Conservation (phyloP, 2,113 vertebrate genomes). For the Nicator chloris region DNA sequence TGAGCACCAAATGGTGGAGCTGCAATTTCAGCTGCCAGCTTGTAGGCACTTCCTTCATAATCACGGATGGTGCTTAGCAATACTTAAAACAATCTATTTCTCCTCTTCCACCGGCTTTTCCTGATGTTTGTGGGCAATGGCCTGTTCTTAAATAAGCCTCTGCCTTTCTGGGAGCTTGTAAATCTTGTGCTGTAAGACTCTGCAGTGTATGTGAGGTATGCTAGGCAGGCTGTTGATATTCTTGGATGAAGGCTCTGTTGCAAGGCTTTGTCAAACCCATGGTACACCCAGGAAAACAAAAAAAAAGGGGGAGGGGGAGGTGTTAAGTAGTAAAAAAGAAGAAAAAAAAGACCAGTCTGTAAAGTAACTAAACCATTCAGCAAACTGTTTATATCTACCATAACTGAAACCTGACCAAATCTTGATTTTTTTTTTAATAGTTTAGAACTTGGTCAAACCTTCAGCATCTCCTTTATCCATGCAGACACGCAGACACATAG, state of each 20-base stretch:
- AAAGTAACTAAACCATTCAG: neutral
- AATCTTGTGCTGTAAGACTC: neutral
- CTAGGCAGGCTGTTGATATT: neutral
- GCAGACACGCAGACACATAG: neutral
- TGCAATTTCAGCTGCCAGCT: neutral
- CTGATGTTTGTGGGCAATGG: neutral
- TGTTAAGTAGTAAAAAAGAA: neutral
- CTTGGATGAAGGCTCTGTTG: neutral
- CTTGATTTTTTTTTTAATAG: neutral
- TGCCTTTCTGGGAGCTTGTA: neutral
- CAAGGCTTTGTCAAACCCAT: neutral
- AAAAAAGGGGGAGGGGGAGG: accelerated
- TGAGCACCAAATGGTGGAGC: constrained; percentile 13
- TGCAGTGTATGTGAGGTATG: neutral
- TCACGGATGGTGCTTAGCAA: neutral
- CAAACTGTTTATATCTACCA: neutral
- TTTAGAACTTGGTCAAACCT: neutral
- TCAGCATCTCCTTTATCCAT: neutral
- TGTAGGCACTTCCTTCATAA: neutral
- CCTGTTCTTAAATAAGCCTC: neutral
- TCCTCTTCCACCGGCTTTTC: constrained; percentile 30
- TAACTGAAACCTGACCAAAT: neutral
- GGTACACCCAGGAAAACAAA: neutral
- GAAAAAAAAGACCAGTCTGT: neutral
- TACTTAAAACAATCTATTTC: constrained; percentile 22